Percentiles rank a stretch among this genome's conserved stretches.
These are phyloP conservation scores for Cynaeus angustus DNA, from an alignment of 2,888 invertebrate genomes.

Conservation along the genomic window DNA sequence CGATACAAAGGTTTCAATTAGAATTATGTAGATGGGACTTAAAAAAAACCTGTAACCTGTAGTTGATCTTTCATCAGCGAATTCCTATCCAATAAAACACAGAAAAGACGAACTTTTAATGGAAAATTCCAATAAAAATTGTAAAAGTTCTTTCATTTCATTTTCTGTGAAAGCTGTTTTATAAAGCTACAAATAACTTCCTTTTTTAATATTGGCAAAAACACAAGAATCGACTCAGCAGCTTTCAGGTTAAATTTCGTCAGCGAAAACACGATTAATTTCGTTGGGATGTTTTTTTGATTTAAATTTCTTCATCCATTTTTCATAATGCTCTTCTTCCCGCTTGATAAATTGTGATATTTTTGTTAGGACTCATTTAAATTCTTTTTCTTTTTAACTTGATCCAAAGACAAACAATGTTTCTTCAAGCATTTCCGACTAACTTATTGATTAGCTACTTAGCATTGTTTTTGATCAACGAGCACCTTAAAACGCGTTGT, in stretches of 20 bases:
- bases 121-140: constrained; percentile 44
- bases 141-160: constrained; percentile 41
- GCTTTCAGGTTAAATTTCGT: constrained; percentile 37
- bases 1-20: constrained; percentile 22
- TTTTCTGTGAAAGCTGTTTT: constrained; percentile 37
- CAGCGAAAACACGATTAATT: constrained; percentile 39
- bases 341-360: constrained; percentile 5
- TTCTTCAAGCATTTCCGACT: neutral
- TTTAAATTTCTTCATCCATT: constrained; percentile 31
- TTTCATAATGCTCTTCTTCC: constrained; percentile 6
- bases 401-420: constrained; percentile 1
- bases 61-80: constrained; percentile 33
- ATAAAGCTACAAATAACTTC: constrained; percentile 43
- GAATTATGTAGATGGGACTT: constrained; percentile 17
- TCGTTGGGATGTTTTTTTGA: constrained; percentile 16
- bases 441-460: too few relatives aligned
- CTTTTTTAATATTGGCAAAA: constrained; percentile 42
- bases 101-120: constrained; percentile 37
- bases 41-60: constrained; percentile 23
- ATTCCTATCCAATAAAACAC: constrained; percentile 35
- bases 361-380: neutral
- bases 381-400: neutral
- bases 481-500: too few relatives aligned
- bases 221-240: constrained; percentile 43
- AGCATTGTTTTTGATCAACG: too few relatives aligned